A percentile compares a stretch with the other conserved stretches of the same genome.
Conservation (phyloP, 2,113 vertebrate species). For the Muntiacus muntjak region DNA sequence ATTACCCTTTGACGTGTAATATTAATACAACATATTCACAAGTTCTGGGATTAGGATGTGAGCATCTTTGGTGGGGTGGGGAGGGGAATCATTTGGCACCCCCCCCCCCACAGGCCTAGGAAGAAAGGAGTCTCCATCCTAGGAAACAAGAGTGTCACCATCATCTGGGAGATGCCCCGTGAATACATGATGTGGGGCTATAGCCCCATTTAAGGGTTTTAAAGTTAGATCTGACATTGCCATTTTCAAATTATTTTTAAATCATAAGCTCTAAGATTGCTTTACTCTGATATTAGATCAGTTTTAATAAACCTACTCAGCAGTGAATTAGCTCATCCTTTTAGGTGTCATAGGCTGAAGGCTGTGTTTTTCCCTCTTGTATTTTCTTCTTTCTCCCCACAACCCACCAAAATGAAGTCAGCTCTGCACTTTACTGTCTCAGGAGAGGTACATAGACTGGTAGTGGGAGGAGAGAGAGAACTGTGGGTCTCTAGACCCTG, state of each 20-base stretch:
- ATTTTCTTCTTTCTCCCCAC: neutral
- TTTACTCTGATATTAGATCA: neutral
- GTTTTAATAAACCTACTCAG: neutral
- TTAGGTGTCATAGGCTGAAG: neutral
- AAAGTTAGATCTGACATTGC: neutral
- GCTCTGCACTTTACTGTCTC: neutral
- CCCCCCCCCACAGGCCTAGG: neutral
- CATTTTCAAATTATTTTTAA: constrained; percentile 10
- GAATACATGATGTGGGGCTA: neutral
- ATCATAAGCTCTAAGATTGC: neutral
- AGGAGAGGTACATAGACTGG: neutral
- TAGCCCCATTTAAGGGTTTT: neutral
- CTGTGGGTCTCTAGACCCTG: neutral
- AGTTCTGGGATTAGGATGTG: neutral
- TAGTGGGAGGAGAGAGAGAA: neutral
- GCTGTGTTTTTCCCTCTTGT: neutral
- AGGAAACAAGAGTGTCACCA: neutral
- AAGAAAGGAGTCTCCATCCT: neutral
- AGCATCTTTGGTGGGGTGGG: neutral
- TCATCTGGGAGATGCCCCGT: neutral
- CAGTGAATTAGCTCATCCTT: neutral
- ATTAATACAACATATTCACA: neutral
- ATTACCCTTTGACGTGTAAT: neutral
- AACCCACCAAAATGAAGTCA: neutral
- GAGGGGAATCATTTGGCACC: neutral